phyloP scores from a whole-genome alignment of 2,797 vertebrate genomes.

The Morelia viridis region DNA sequence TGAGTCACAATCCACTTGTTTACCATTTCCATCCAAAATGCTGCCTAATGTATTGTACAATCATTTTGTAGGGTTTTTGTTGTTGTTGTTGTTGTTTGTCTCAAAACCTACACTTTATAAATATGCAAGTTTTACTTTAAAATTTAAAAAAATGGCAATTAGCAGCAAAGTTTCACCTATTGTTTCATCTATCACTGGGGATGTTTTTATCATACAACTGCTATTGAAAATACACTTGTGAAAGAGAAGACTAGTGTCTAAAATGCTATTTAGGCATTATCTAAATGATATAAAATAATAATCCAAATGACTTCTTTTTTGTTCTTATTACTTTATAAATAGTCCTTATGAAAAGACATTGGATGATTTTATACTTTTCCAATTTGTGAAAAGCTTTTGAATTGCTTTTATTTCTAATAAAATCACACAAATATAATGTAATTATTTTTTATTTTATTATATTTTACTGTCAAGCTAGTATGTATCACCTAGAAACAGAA shows the following conservation, averaged over 20 bases:
- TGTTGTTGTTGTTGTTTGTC: too few relatives aligned
- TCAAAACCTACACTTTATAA: background rate
- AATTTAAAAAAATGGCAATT: background rate
- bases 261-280: background rate
- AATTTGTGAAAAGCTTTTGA: background rate
- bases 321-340: background rate
- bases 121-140: background rate
- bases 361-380: background rate
- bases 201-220: background rate
- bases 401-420: background rate
- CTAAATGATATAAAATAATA: background rate
- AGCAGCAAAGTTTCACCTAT: background rate
- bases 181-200: background rate
- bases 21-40: background rate
- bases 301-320: background rate
- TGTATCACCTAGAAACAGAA: slow-evolving; percentile 16
- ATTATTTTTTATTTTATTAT: slow-evolving; percentile 17
- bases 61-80: background rate
- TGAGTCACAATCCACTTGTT: background rate
- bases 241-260: background rate
- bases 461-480: slow-evolving; percentile 13
- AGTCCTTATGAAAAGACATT: background rate
- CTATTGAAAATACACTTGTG: background rate
- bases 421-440: background rate
- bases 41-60: background rate